A percentile compares a stretch with the other conserved stretches of the same genome.
Conservation (phyloP, 1,140 invertebrate species). For the Belonocnema kinseyi region DNA sequence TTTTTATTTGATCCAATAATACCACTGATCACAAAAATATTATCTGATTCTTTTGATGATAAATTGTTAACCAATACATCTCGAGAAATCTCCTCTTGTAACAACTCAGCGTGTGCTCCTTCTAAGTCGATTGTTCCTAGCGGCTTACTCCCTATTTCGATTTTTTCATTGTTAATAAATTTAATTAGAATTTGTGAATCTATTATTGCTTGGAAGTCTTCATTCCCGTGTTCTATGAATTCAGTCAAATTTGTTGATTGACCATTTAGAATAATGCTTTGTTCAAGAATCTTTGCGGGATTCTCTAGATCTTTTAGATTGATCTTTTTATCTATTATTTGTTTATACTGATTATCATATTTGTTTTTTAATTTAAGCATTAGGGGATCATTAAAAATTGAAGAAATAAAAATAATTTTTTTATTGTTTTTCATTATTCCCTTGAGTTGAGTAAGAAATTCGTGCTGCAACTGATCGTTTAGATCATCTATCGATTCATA, state of each 20-base stretch:
- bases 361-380: not conserved
- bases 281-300: not conserved
- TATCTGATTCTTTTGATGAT: not conserved
- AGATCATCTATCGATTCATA: too few species aligned
- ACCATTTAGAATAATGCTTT: too few species aligned
- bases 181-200: too few species aligned
- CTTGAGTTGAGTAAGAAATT: too few species aligned
- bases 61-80: not conserved
- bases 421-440: not conserved
- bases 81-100: not conserved
- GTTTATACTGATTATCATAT: not conserved
- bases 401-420: not conserved
- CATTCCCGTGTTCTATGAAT: too few species aligned
- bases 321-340: not conserved
- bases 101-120: conserved; percentile 12
- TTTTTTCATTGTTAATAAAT: not conserved
- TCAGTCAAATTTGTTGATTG: too few species aligned
- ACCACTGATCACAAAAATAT: conserved; percentile 18
- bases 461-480: too few species aligned
- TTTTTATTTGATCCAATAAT: not conserved
- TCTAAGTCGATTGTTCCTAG: not conserved
- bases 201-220: too few species aligned
- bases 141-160: not conserved
- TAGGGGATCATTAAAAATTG: not conserved
- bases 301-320: not conserved